A percentile compares a stretch with the other conserved stretches of the same genome.
These are phyloP conservation scores for Limonius californicus DNA, from an alignment of 1,140 invertebrate genomes.

Conservation along the genomic window DNA sequence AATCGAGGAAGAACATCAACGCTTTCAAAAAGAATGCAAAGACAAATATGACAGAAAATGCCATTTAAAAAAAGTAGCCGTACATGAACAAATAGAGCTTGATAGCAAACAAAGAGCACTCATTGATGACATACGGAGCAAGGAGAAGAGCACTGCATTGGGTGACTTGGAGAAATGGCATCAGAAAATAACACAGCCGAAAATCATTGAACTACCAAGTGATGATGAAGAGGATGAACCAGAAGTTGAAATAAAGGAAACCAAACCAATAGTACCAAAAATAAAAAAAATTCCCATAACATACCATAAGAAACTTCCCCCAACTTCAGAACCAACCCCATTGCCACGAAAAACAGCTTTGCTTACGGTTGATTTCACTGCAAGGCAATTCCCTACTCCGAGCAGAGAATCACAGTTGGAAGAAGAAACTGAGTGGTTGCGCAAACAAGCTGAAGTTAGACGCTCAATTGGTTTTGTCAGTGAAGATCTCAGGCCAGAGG, in stretches of 20 bases:
- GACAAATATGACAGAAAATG: conserved; percentile 50
- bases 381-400: conserved; percentile 76
- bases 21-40: conserved; percentile 53
- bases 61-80: conserved; percentile 52
- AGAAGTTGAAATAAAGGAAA: conserved; percentile 28
- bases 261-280: conserved; percentile 8
- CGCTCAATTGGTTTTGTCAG: conserved; percentile 67
- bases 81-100: conserved; percentile 59
- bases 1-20: conserved; percentile 48
- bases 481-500: conserved; percentile 74
- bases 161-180: conserved; percentile 65
- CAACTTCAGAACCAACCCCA: conserved; percentile 51
- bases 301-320: conserved; percentile 25
- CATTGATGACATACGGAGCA: conserved; percentile 56
- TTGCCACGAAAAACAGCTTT: conserved; percentile 55
- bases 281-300: background rate
- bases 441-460: conserved; percentile 72
- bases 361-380: conserved; percentile 70
- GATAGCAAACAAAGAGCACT: conserved; percentile 52
- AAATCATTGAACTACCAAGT: conserved; percentile 42
- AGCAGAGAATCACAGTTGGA: conserved; percentile 68
- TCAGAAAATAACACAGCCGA: conserved; percentile 5
- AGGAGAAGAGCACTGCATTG: conserved; percentile 58
- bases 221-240: conserved; percentile 48
- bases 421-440: conserved; percentile 78